Evolutionary conservation across 35 echinoderm and acorn worm species (phyloP), one percentile per base, ranked within the genome.

Genomic region (Heliocidaris tuberculata): DNA sequence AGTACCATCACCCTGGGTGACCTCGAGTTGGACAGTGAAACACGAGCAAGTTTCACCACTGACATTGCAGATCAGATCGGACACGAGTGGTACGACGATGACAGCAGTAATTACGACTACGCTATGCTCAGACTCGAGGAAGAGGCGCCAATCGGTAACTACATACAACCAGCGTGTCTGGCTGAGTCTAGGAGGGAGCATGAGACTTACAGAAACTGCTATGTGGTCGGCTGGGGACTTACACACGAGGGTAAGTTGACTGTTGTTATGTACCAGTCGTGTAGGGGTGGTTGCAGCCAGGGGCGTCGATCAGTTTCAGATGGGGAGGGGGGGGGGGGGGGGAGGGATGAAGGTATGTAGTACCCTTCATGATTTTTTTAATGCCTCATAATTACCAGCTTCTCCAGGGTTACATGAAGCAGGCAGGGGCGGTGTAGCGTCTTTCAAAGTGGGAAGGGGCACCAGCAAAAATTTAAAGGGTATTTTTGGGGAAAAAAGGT

Each of bases 11-110:
- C 93, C 48, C 86, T 96, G 12, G 95, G 95, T 49, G 95, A 96
- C 52, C 30, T 94, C 17, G 32, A 50, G 21, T 48, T 93, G 59
- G 35, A 86, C 30, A 13, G 32, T 8, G 65, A 93, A n/a, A 92
- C 70, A 21, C 0, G 59, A 1, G 32, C 31, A 6, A 60, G 86
- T 30, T 48, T 89, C 32, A 9, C 78, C 13, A 92, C 92, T 61
- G 17, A 78, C n/a, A 21, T 29, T 11, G 47, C 56, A 13, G 65
- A 94, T 50, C 90, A 94, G 59, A 94, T 95, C 49, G 60, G 21
- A 50, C 96, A 96, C 92, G 85, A 86, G 27, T 85, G 85, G 16
- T 96, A 96, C 48, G 49, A 96, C 30, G 85, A 59, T 31, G 17
- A 30, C 4, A 56, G 52, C 7, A 31, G 9, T 0, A 50, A 96